Percentiles rank a stretch among this genome's conserved stretches.
Conservation (phyloP, 2,888 invertebrate species). For the Patella pellucida region DNA sequence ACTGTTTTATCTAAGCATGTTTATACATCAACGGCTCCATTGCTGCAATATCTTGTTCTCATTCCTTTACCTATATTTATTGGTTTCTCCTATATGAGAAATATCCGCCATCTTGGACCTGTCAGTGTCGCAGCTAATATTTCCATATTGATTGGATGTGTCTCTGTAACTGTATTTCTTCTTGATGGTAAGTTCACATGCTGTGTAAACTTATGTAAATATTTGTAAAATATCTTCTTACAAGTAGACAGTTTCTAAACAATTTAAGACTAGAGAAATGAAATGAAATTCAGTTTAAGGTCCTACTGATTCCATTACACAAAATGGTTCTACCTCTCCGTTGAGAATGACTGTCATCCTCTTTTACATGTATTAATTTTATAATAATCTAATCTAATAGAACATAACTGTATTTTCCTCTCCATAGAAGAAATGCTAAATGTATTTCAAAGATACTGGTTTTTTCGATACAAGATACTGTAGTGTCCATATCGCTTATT, state of each 20-base stretch:
- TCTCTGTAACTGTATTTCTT: constrained; percentile 55
- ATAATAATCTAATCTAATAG: too few relatives aligned
- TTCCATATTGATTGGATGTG: constrained; percentile 60
- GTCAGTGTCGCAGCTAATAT: constrained; percentile 63
- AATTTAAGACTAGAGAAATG: not conserved
- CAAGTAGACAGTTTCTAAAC: not conserved
- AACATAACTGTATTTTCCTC: too few relatives aligned
- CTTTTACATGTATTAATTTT: too few relatives aligned
- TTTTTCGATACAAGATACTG: too few relatives aligned
- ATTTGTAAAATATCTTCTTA: not conserved
- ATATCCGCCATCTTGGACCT: constrained; percentile 59
- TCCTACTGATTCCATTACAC: not conserved
- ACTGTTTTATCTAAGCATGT: constrained; percentile 17
- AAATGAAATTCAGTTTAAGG: not conserved
- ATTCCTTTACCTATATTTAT: constrained; percentile 63
- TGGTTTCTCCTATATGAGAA: constrained; percentile 57
- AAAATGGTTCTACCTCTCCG: not conserved
- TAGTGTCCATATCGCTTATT: too few relatives aligned
- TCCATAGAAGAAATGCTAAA: too few relatives aligned
- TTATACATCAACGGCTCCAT: constrained; percentile 43
- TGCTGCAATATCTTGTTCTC: constrained; percentile 57
- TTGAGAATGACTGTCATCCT: not conserved
- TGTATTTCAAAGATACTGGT: too few relatives aligned
- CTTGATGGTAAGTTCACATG: constrained; percentile 52
- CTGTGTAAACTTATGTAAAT: not conserved